Evolutionary conservation across 2,797 vertebrate genomes (phyloP), one percentile per base, ranked within the genome.

Genomic region (Pangasius larnaudii): DNA sequence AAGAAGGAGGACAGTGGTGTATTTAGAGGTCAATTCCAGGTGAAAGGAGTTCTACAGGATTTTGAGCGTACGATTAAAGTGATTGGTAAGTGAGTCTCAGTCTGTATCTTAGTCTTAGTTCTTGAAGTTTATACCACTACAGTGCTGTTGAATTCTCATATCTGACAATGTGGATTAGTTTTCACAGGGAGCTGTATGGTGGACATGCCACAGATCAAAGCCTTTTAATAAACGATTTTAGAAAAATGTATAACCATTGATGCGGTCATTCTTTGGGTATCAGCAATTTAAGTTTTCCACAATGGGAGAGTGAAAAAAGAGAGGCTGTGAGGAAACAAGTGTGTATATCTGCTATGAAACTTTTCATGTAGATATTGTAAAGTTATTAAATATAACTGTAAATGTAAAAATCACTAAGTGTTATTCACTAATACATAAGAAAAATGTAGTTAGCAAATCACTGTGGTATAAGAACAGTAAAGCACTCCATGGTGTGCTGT

Each of bases 21-120:
- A 42, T 82, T n/a, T 82, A 61, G 3, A 3, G 11, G 22, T 61
- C 5, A 61, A 2, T 63, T 27, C 79, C 24, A 82, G 18, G 18
- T 33, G 3, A 0, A 1, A 0, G 18, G 30, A 5, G 0, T 24
- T 39, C 16, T 59, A 24, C 2, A 22, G 1, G 5, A 58, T 24
- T 5, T 0, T 24, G 22, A 24, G 1, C 2, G 0, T 24, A 14
- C 4, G 18, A 36, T 78, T 18, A 14, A 0, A 42, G 79, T 42
- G 39, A 8, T 61, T 1, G 79, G 79, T 81, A 81, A 81, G 79
- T 81, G 11, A 61, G 33, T 58, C n/a, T 72, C 9, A 27, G 10
- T 46, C 10, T 75, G 9, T 42, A 74, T 72, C 19, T 16, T 69
- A 8, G 63, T 75, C 24, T 69, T 19, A 19, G 67, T 18, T 69